Percentiles rank a stretch among this genome's conserved stretches.
phyloP scores from a whole-genome alignment of 1,140 invertebrate species.

The Ctenoplectra terminalis region DNA sequence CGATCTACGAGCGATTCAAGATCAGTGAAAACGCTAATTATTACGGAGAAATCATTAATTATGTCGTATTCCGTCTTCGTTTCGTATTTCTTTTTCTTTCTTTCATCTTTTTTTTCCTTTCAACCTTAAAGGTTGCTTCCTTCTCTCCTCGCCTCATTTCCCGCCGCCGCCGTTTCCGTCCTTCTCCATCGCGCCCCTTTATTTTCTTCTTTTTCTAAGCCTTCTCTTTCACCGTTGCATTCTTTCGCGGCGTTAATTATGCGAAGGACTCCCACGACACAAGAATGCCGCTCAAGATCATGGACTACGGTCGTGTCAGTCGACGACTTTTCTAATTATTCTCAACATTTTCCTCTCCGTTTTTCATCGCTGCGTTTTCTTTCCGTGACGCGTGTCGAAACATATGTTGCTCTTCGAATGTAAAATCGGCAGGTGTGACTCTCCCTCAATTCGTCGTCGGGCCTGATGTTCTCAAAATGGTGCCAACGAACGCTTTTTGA shows the following conservation, averaged over 20 bases:
- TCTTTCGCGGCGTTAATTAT: conserved; percentile 77
- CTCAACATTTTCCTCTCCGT: conserved; percentile 51
- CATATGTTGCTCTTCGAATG: not conserved
- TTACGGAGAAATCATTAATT: conserved; percentile 79
- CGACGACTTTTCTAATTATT: conserved; percentile 65
- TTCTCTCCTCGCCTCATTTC: conserved; percentile 12
- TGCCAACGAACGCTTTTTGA: conserved; percentile 2
- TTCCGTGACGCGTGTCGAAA: not conserved
- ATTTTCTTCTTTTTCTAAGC: conserved; percentile 18
- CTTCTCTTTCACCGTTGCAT: conserved; percentile 65
- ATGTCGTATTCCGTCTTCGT: conserved; percentile 67
- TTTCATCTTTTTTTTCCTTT: conserved; percentile 2
- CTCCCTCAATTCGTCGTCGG: not conserved
- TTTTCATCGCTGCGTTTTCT: conserved; percentile 1
- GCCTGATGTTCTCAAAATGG: not conserved
- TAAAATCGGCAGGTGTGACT: not conserved
- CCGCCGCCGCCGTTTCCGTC: conserved; percentile 43
- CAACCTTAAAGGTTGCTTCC: not conserved
- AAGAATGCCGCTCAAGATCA: conserved; percentile 78
- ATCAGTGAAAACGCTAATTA: conserved; percentile 81
- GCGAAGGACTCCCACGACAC: conserved; percentile 78
- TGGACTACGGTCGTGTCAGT: conserved; percentile 68
- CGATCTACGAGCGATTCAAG: conserved; percentile 71
- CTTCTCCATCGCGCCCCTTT: not conserved
- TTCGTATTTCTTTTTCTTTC: conserved; percentile 20